Conservation (phyloP, 1,140 invertebrate genomes). For the Babylonia areolata region DNA sequence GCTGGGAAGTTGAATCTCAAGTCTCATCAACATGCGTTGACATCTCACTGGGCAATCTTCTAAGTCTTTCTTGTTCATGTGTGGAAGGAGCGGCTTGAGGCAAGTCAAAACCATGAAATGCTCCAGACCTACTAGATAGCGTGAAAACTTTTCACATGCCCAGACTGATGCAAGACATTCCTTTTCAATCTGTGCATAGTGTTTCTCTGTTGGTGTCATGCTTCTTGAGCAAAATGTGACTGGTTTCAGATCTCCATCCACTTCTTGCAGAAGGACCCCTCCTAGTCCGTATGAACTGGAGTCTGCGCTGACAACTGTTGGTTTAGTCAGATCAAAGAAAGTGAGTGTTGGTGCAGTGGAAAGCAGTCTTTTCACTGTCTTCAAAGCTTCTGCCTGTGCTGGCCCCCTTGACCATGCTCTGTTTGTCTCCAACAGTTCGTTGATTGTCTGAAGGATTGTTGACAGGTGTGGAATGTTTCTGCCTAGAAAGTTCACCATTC, state of each 20-base stretch:
- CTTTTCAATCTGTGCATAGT: conserved; percentile 78
- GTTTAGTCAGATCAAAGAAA: not conserved
- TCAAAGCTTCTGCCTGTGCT: conserved; percentile 33
- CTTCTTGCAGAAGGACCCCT: conserved; percentile 46
- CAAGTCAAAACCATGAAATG: conserved; percentile 61
- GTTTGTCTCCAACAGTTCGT: conserved; percentile 36
- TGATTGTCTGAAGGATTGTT: conserved; percentile 25
- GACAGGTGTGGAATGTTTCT: conserved; percentile 55
- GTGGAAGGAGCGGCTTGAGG: conserved; percentile 69
- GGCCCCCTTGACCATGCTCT: conserved; percentile 34
- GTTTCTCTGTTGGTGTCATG: conserved; percentile 68
- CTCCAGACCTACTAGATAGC: conserved; percentile 75
- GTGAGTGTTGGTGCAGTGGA: conserved; percentile 8
- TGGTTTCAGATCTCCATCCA: conserved; percentile 34
- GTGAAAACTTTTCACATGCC: conserved; percentile 77
- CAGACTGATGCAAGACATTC: conserved; percentile 77
- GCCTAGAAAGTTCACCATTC: conserved; percentile 71
- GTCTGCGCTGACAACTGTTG: not conserved
- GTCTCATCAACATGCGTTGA: conserved; percentile 49
- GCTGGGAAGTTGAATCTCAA: conserved; percentile 36
- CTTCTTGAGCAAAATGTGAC: conserved; percentile 50
- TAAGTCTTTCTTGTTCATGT: conserved; percentile 47
- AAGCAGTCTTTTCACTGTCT: conserved; percentile 37
- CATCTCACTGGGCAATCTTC: conserved; percentile 40
- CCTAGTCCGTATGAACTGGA: not conserved